Conservation (phyloP, 2,888 invertebrate species). For the Aromia moschata region DNA sequence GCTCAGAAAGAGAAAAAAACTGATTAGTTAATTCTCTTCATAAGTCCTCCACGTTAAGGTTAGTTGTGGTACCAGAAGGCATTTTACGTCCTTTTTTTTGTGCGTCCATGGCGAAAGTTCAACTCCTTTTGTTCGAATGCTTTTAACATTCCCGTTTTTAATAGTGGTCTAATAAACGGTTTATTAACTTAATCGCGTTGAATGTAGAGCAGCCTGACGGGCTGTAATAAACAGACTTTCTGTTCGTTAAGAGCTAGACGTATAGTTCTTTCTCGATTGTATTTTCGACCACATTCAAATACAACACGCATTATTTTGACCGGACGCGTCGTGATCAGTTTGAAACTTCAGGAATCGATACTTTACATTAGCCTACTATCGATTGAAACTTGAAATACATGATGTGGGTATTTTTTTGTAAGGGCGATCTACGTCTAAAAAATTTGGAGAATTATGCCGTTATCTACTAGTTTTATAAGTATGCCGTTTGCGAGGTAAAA, state of each 20-base stretch:
- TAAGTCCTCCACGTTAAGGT: too few species aligned
- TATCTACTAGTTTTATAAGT: too few species aligned
- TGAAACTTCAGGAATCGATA: neutral
- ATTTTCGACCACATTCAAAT: neutral
- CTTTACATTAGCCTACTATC: neutral
- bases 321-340: neutral
- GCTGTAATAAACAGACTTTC: neutral
- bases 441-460: too few species aligned
- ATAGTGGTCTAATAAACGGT: conserved; percentile 1
- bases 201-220: neutral
- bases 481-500: too few species aligned
- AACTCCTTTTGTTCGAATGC: neutral
- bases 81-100: too few species aligned
- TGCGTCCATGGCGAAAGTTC: neutral
- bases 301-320: neutral
- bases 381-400: too few species aligned
- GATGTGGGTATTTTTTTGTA: too few species aligned
- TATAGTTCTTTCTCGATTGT: conserved; percentile 1
- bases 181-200: neutral
- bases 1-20: too few species aligned
- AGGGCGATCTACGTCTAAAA: too few species aligned
- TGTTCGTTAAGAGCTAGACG: neutral
- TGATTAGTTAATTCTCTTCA: too few species aligned
- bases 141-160: neutral
- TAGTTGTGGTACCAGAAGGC: too few species aligned